Evolutionary conservation across 2,888 invertebrate species (phyloP).

Genomic region (Pantelozetes paolii): DNA sequence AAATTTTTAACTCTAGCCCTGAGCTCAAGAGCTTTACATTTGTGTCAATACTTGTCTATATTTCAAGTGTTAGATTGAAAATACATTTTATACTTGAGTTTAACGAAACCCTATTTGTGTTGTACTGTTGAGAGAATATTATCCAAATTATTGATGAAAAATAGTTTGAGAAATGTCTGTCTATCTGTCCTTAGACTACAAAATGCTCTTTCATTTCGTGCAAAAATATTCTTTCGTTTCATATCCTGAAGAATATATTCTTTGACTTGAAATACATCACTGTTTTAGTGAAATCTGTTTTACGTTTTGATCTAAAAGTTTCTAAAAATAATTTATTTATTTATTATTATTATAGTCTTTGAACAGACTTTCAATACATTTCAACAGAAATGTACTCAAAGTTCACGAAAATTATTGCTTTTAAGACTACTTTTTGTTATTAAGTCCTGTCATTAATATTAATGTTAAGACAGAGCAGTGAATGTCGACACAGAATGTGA

Average conservation of each 20-base stretch:
- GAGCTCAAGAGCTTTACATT: not conserved
- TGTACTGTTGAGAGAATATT: not conserved
- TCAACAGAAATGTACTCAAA: too few relatives aligned
- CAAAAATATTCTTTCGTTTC: too few relatives aligned
- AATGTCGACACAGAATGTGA: not conserved
- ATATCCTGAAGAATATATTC: not conserved
- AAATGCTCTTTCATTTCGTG: too few relatives aligned
- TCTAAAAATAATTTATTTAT: conserved; percentile 20
- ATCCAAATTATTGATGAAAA: not conserved
- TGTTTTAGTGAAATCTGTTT: too few relatives aligned
- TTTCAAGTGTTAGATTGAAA: not conserved
- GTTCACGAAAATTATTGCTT: too few relatives aligned
- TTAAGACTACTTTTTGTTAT: too few relatives aligned
- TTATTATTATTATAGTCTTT: conserved; percentile 15
- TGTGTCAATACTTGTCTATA: conserved; percentile 5
- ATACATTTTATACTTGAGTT: not conserved
- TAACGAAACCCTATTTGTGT: not conserved
- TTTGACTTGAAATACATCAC: too few relatives aligned
- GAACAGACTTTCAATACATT: not conserved
- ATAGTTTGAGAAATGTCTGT: too few relatives aligned
- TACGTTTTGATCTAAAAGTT: conserved; percentile 21
- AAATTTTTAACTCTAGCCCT: not conserved
- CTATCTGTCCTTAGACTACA: too few relatives aligned
- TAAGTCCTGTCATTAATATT: too few relatives aligned
- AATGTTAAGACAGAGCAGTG: too few relatives aligned